Evolutionary conservation across 2,888 invertebrate species (phyloP).

Genomic region (Drosophila monieri): DNA sequence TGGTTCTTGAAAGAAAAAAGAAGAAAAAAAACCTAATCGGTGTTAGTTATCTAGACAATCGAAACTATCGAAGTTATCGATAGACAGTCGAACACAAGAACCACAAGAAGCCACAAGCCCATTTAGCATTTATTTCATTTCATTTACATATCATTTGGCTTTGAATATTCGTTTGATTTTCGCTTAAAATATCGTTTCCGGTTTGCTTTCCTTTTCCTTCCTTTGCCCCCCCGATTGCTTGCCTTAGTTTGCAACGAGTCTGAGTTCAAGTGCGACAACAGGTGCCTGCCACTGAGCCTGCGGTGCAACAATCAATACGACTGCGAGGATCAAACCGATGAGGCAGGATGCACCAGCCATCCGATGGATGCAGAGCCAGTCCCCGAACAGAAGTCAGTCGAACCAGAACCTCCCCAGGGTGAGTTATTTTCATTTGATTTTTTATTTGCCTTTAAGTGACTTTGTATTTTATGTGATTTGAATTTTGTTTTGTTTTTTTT

Average conservation of each 20-base stretch:
- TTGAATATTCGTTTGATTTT: constrained; percentile 16
- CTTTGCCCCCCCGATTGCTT: constrained; percentile 33
- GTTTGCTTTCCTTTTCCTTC: constrained; percentile 28
- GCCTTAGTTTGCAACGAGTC: constrained; percentile 79
- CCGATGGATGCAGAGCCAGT: no score
- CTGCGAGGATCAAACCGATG: constrained; percentile 89
- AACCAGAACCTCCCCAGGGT: constrained; percentile 11
- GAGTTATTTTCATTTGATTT: constrained; percentile 23
- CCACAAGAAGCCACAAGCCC: no score
- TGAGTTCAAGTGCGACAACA: constrained; percentile 87
- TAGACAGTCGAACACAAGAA: no score
- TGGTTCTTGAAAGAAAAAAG: no score
- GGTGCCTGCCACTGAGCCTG: constrained; percentile 85
- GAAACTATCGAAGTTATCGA: no score
- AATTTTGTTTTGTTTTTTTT: constrained; percentile 3
- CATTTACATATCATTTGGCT: constrained; percentile 21
- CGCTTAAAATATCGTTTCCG: constrained; percentile 11
- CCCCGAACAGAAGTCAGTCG: constrained; percentile 20
- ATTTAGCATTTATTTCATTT: constrained; percentile 4
- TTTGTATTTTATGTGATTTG: constrained; percentile 2
- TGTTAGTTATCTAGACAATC: no score
- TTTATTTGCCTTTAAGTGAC: constrained; percentile 13
- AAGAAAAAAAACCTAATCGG: no score
- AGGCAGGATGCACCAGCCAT: constrained; percentile 85
- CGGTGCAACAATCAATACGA: constrained; percentile 87